These are phyloP conservation scores for Malacoraja senta DNA, from an alignment of 2,797 vertebrate species.

Conservation along the genomic window DNA sequence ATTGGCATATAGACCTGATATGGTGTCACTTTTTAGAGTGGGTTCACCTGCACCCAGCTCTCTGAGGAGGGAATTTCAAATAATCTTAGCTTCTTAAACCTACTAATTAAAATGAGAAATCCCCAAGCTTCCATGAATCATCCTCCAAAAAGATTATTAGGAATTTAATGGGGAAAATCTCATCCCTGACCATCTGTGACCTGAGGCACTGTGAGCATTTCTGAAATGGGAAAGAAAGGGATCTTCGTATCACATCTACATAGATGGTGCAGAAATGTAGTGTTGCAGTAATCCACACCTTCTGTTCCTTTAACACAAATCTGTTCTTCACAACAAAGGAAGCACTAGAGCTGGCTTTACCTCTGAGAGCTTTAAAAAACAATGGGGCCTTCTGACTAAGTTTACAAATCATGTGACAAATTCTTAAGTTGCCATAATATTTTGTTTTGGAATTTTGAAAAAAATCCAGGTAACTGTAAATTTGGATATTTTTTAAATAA, in stretches of 20 bases:
- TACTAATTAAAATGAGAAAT: slow-evolving; percentile 99
- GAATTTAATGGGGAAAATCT: slow-evolving; percentile 99
- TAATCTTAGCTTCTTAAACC: slow-evolving; percentile 94
- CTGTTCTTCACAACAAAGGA: neutral
- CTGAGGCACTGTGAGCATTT: slow-evolving; percentile 83
- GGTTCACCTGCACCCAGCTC: slow-evolving; percentile 81
- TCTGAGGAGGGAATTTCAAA: slow-evolving; percentile 77
- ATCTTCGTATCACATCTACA: slow-evolving; percentile 55
- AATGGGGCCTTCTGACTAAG: neutral
- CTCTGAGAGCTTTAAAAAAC: slow-evolving; percentile 12
- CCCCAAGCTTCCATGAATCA: slow-evolving; percentile 80
- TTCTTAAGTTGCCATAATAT: neutral
- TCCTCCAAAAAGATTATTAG: slow-evolving; percentile 96
- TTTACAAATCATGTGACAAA: neutral
- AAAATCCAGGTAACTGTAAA: neutral
- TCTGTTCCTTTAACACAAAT: slow-evolving; percentile 22
- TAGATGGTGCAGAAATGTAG: slow-evolving; percentile 67
- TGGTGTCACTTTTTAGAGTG: slow-evolving; percentile 78
- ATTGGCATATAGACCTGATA: slow-evolving; percentile 75
- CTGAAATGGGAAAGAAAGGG: slow-evolving; percentile 70
- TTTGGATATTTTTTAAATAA: neutral
- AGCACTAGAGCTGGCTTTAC: neutral
- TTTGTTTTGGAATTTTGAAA: neutral
- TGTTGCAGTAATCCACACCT: slow-evolving; percentile 51
- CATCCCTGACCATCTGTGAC: slow-evolving; percentile 96